A percentile compares a stretch with the other conserved stretches of the same genome.
phyloP scores from a whole-genome alignment of 2,113 vertebrate species.

The Odocoileus virginianus region DNA sequence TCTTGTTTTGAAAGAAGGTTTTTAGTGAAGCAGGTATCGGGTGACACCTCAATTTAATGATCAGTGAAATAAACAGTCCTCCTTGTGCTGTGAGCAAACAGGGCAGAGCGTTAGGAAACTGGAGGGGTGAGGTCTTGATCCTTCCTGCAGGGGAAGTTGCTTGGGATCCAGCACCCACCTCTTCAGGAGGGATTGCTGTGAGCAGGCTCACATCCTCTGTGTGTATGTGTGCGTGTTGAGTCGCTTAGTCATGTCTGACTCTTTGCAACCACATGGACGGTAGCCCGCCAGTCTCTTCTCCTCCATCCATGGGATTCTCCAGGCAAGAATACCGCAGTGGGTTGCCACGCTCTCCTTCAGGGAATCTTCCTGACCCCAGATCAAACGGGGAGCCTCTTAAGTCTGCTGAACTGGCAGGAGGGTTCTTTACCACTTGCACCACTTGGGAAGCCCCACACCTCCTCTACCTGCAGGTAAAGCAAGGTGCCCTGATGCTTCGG shows the following conservation, averaged over 20 bases:
- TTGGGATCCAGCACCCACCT: not conserved
- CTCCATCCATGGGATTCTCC: not conserved
- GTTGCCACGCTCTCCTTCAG: not conserved
- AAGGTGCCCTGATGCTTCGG: fast-evolving
- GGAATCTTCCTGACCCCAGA: not conserved
- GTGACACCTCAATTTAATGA: not conserved
- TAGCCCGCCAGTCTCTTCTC: not conserved
- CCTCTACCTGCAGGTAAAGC: not conserved
- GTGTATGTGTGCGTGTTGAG: not conserved
- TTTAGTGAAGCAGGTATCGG: not conserved
- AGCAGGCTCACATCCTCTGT: fast-evolving
- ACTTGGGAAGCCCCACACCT: not conserved
- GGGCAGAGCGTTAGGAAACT: fast-evolving
- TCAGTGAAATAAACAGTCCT: not conserved
- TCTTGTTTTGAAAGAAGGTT: not conserved
- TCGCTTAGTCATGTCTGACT: not conserved
- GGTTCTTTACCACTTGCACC: not conserved
- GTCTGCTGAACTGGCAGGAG: not conserved
- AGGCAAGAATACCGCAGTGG: not conserved
- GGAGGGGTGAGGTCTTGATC: not conserved
- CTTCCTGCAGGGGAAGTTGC: not conserved
- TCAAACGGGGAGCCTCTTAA: not conserved
- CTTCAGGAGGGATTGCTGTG: fast-evolving
- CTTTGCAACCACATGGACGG: not conserved
- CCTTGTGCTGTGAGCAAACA: too few relatives aligned